phyloP scores from a whole-genome alignment of 1,140 invertebrate genomes.

The Lepidotrigona ventralis region DNA sequence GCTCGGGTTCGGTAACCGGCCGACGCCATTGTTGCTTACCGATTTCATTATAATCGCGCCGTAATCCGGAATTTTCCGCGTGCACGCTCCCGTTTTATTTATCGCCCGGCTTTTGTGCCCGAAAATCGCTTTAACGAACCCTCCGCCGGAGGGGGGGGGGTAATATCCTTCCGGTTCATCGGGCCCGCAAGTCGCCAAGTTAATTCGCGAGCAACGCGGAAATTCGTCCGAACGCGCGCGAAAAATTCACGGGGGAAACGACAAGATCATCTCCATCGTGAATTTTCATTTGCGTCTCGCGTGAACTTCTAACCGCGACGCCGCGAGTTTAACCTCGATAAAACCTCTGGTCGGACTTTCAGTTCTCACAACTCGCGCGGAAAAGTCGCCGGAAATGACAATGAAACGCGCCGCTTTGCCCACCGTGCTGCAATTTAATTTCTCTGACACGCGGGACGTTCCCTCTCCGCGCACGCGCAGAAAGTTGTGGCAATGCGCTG shows the following conservation, averaged over 20 bases:
- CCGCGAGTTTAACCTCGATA: not conserved
- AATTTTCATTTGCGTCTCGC: not conserved
- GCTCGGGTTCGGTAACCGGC: not conserved
- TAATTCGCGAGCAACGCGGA: not conserved
- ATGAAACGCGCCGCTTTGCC: too few species aligned
- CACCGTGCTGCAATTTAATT: not conserved
- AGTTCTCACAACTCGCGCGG: too few species aligned
- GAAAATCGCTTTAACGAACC: not conserved
- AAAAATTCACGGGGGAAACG: not conserved
- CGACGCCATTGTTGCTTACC: not conserved
- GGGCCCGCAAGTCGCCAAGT: not conserved
- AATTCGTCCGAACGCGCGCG: not conserved
- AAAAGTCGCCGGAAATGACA: too few species aligned
- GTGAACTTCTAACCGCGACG: not conserved
- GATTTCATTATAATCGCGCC: not conserved
- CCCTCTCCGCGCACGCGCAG: not conserved
- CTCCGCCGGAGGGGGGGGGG: too few species aligned
- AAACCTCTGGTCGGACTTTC: not conserved
- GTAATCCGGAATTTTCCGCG: not conserved
- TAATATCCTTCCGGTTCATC: conserved; percentile 13
- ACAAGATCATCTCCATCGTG: too few species aligned
- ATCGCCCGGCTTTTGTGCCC: not conserved
- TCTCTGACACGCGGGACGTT: not conserved
- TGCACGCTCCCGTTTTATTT: not conserved
- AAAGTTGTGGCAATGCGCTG: too few species aligned